These are phyloP conservation scores for Ahaetulla prasina DNA, from an alignment of 2,113 vertebrate species.

Conservation along the genomic window DNA sequence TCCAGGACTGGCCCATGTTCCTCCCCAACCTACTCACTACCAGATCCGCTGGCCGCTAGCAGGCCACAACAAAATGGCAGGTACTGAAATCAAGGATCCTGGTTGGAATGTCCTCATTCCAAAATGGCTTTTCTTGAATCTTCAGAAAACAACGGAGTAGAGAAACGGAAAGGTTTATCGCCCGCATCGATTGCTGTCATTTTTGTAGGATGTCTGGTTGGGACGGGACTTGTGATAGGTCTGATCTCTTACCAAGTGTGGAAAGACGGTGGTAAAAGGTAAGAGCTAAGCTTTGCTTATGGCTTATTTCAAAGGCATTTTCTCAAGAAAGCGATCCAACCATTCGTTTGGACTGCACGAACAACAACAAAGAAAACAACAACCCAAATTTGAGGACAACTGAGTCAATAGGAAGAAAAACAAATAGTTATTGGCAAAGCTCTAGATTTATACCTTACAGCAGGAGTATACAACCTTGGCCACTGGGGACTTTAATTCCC, in stretches of 20 bases:
- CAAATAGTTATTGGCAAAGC: neutral
- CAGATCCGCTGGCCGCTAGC: too few species aligned
- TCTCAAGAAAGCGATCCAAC: neutral
- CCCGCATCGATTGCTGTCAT: neutral
- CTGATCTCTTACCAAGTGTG: neutral
- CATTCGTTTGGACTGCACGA: neutral
- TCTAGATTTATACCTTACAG: neutral
- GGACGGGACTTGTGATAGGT: neutral
- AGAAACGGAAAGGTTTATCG: neutral
- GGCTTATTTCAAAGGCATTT: neutral
- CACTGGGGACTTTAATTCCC: neutral
- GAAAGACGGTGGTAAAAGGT: neutral
- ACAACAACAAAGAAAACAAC: neutral
- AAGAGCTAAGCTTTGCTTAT: neutral
- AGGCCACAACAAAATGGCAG: too few species aligned
- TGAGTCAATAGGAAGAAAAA: neutral
- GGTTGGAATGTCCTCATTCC: neutral
- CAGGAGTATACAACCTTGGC: neutral
- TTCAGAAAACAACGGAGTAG: fast-evolving
- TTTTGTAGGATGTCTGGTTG: neutral
- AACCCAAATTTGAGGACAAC: neutral
- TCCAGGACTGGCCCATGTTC: too few species aligned
- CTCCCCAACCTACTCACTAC: too few species aligned
- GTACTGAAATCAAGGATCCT: neutral
- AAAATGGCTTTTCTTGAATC: neutral